Evolutionary conservation across 2,888 invertebrate genomes (phyloP), one percentile per base, ranked within the genome.

Genomic region (Trissoscelio sp.): DNA sequence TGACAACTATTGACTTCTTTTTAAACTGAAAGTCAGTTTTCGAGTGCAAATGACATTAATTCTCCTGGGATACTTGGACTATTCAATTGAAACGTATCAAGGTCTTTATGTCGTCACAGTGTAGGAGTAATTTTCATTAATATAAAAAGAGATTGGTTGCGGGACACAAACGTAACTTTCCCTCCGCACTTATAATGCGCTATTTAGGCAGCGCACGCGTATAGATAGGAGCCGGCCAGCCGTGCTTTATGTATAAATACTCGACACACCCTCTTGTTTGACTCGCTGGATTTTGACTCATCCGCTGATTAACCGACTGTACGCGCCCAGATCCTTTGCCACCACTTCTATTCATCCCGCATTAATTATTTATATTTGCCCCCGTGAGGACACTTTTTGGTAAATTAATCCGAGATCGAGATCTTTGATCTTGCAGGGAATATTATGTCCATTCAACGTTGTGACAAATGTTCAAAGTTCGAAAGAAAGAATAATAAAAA

Each of bases 301-400:
- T 87, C 86, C 87, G 85, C 85, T 88, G 88, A 89, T 89, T 88
- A 89, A 88, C 87, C 85, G 82, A 84, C 83, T 84, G 86, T 86
- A 85, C 85, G 86, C 85, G 85, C 73, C 79, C 79, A 75, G 75
- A 74, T 46, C 66, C 74, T 69, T 62, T 57, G 42, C 67, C 64
- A 31, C 48, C 18, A 11, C 57, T 48, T 18, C 66, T 44, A 67
- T 73, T 78, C 72, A 57, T 81, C 34, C 11, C 34, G 11, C 20
- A 69, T 75, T 70, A 51, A 72, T 64, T 66, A 72, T 75, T 79
- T 67, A 79, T 48, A 44, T 34, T 22, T 7, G 69, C 14, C 53
- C 46, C 46, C 20, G 44, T 18, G 31, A 70, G 70, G 55, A 55
- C 62, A 67, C 66, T 58, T 79, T 72, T 48, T 39, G 37, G 55